Conservation (phyloP, 2,797 vertebrate species). For the Scleropages formosus region DNA sequence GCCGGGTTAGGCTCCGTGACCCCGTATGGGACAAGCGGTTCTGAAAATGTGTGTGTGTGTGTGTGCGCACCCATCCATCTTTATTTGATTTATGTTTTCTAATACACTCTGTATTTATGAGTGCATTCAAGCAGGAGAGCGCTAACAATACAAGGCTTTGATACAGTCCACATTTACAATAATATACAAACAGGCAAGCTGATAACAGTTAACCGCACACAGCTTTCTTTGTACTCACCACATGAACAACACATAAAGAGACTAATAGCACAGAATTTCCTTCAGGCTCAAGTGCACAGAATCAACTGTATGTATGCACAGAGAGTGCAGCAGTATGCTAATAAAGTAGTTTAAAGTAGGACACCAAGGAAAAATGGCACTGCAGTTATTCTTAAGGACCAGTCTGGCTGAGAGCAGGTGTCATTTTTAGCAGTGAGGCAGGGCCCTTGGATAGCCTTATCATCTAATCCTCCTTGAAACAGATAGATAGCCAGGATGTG, state of each 20-base stretch:
- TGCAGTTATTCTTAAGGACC: constrained; percentile 5
- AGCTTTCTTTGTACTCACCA: not conserved
- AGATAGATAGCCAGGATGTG: constrained; percentile 17
- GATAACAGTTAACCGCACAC: not conserved
- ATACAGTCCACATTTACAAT: not conserved
- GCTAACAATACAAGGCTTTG: no score
- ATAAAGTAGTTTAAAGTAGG: constrained; percentile 9
- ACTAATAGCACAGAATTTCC: not conserved
- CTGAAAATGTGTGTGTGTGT: no score
- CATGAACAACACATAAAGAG: not conserved
- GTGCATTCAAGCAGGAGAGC: no score
- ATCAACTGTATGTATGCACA: constrained; percentile 1
- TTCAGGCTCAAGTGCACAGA: not conserved
- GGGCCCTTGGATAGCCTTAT: not conserved
- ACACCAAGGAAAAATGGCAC: constrained; percentile 5
- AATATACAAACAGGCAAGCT: not conserved
- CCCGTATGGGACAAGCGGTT: no score
- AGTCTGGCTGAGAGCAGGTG: constrained; percentile 15
- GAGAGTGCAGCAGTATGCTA: constrained; percentile 18
- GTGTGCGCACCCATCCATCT: no score
- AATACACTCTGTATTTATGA: no score
- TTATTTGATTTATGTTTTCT: no score
- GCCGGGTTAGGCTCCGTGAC: no score
- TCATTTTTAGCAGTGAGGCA: not conserved
- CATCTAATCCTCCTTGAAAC: constrained; percentile 8